These are phyloP conservation scores for Hirundo rustica DNA, from an alignment of 2,797 vertebrate species.

Conservation along the genomic window DNA sequence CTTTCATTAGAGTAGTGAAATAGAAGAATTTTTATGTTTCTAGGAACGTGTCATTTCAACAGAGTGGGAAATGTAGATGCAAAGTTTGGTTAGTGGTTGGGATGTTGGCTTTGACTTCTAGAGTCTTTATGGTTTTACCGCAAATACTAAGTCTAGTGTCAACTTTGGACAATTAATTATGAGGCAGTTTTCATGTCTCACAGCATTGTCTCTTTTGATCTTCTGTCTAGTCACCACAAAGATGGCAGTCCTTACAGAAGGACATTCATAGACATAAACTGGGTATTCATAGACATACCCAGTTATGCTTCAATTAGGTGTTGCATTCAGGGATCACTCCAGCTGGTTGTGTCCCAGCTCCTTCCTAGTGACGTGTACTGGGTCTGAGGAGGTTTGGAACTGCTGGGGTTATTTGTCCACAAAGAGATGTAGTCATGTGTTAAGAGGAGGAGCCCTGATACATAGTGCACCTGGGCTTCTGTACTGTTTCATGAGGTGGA, in stretches of 20 bases:
- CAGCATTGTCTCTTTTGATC: not conserved
- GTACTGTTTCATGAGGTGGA: not conserved
- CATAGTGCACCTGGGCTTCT: rapidly evolving
- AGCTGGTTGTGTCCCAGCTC: not conserved
- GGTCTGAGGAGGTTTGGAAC: not conserved
- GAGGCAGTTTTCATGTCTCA: not conserved
- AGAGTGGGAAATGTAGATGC: not conserved
- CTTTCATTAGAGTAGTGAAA: not conserved
- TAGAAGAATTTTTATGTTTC: not conserved
- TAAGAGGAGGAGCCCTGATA: not conserved
- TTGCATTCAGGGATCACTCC: not conserved
- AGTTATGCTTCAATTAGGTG: not conserved
- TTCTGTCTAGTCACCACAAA: not conserved
- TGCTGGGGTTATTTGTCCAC: not conserved
- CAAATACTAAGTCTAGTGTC: not conserved
- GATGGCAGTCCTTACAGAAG: not conserved
- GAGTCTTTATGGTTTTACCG: not conserved
- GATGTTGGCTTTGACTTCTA: not conserved
- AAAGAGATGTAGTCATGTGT: not conserved
- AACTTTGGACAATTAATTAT: not conserved
- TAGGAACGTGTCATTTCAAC: not conserved
- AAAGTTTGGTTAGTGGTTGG: not conserved
- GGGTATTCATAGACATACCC: not conserved
- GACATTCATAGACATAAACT: rapidly evolving
- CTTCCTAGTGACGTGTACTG: rapidly evolving